Percentiles rank a stretch among this genome's conserved stretches.
phyloP scores from a whole-genome alignment of 2,888 invertebrate genomes.

The Pyrrhia umbra region DNA sequence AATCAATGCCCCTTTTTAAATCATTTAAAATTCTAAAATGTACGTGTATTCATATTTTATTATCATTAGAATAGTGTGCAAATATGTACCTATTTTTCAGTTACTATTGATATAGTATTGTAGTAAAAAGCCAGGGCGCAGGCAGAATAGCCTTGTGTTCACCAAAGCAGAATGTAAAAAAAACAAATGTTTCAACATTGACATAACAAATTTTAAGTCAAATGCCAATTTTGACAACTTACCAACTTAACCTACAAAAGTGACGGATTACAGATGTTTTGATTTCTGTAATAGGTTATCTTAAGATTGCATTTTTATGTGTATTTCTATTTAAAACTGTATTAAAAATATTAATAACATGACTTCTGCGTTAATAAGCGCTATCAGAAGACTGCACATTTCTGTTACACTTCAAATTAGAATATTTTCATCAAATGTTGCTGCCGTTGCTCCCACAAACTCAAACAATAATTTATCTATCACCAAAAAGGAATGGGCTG shows the following conservation, averaged over 20 bases:
- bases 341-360: conserved; percentile 60
- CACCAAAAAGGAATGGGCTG: conserved; percentile 85
- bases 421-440: conserved; percentile 70
- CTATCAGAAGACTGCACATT: conserved; percentile 80
- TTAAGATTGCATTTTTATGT: conserved; percentile 6
- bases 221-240: conserved; percentile 16
- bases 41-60: too few species aligned
- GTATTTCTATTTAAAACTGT: conserved; percentile 7
- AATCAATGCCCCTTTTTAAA: too few species aligned
- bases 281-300: conserved; percentile 21
- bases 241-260: conserved; percentile 45
- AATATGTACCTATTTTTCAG: too few species aligned
- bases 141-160: too few species aligned
- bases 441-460: conserved; percentile 60
- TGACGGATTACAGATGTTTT: conserved; percentile 48
- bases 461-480: conserved; percentile 70
- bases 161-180: too few species aligned
- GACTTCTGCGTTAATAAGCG: conserved; percentile 80
- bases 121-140: too few species aligned
- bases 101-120: too few species aligned
- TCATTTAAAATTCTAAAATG: too few species aligned
- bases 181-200: neutral
- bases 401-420: conserved; percentile 73
- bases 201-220: neutral
- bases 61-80: too few species aligned